Percentiles rank a stretch among this genome's conserved stretches.
phyloP scores from a whole-genome alignment of 2,797 vertebrate species.

The Malacoctenus gilli region DNA sequence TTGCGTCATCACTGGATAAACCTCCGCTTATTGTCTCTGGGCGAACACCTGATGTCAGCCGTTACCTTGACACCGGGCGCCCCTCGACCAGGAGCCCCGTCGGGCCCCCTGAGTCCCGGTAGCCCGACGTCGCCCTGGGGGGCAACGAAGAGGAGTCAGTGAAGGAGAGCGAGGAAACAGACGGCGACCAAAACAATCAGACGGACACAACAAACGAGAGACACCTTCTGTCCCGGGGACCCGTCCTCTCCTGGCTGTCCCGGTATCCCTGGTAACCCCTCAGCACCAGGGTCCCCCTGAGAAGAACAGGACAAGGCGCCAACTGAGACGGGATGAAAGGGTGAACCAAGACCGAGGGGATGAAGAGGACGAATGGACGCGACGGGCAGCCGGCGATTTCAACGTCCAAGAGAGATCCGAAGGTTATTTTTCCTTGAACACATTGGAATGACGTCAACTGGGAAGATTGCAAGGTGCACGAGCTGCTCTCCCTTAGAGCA shows the following conservation, averaged over 20 bases:
- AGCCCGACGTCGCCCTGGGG: constrained; percentile 84
- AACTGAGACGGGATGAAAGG: too few species aligned
- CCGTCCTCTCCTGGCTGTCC: constrained; percentile 83
- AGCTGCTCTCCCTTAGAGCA: too few species aligned
- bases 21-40: too few species aligned
- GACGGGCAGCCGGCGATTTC: too few species aligned
- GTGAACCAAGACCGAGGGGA: too few species aligned
- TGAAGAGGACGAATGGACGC: too few species aligned
- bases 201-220: too few species aligned
- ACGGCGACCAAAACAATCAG: neutral
- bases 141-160: constrained; percentile 16
- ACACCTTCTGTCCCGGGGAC: constrained; percentile 81
- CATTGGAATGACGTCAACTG: too few species aligned
- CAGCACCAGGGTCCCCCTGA: constrained; percentile 82
- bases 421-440: too few species aligned
- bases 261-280: constrained; percentile 77
- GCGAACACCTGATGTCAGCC: neutral
- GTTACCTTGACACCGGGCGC: constrained; percentile 83
- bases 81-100: constrained; percentile 84
- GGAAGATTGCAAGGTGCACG: too few species aligned
- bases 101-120: constrained; percentile 80
- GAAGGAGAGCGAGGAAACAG: neutral
- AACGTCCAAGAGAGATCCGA: too few species aligned
- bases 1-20: too few species aligned
- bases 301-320: neutral